A percentile compares a stretch with the other conserved stretches of the same genome.
These are phyloP conservation scores for Ctenopoma multispine DNA, from an alignment of 2,797 vertebrate species.

Conservation along the genomic window DNA sequence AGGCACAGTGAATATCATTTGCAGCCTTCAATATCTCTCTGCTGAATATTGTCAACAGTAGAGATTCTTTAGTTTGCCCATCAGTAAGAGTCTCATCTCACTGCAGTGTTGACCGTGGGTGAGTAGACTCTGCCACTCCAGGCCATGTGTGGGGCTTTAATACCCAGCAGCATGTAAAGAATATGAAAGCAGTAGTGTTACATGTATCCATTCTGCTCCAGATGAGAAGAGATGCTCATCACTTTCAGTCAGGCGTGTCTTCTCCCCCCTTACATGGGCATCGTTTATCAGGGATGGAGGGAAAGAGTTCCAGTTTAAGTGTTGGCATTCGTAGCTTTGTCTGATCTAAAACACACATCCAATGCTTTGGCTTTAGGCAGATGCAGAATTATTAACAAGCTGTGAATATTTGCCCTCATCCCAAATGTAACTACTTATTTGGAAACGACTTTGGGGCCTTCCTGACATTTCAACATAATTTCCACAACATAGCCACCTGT, in stretches of 20 bases:
- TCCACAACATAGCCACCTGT: neutral
- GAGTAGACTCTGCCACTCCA: slow-evolving; percentile 49
- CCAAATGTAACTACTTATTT: slow-evolving; percentile 38
- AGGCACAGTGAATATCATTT: slow-evolving; percentile 14
- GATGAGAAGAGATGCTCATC: slow-evolving; percentile 39
- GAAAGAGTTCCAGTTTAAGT: slow-evolving; percentile 1
- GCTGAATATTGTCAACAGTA: slow-evolving; percentile 24
- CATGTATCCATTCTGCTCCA: slow-evolving; percentile 40
- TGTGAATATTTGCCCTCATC: slow-evolving; percentile 12
- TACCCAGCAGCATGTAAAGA: slow-evolving; percentile 34
- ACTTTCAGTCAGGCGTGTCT: slow-evolving; percentile 57
- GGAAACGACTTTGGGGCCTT: slow-evolving; percentile 27
- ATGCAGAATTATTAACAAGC: slow-evolving; percentile 27
- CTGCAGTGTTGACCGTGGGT: slow-evolving; percentile 12
- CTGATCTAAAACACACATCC: slow-evolving; percentile 16
- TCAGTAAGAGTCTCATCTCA: slow-evolving; percentile 51
- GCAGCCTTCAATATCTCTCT: slow-evolving; percentile 12
- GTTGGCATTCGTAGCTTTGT: slow-evolving; percentile 18
- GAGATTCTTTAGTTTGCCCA: slow-evolving; percentile 26
- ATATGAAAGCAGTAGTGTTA: slow-evolving; percentile 26
- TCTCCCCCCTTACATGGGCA: slow-evolving; percentile 23
- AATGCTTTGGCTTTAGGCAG: slow-evolving; percentile 19
- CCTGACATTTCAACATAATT: slow-evolving; percentile 20
- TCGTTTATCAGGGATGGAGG: slow-evolving; percentile 45
- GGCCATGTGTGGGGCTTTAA: slow-evolving; percentile 40